A percentile compares a stretch with the other conserved stretches of the same genome.
Evolutionary conservation across 2,797 vertebrate genomes (phyloP).

Genomic region (Coregonus suidteri): DNA sequence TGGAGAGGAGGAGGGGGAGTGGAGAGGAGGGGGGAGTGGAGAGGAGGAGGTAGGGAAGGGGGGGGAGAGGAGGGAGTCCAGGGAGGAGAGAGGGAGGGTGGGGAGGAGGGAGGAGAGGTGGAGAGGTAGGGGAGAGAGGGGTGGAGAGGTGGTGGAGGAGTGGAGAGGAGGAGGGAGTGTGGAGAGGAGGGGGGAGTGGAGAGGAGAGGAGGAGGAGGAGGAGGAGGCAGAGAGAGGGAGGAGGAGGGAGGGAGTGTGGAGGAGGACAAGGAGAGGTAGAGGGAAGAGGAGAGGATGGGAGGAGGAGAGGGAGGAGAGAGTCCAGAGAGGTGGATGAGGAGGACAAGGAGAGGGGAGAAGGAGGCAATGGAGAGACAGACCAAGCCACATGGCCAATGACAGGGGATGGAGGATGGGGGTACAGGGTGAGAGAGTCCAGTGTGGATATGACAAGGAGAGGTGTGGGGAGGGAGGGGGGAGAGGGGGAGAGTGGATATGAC

Average conservation of each 20-base stretch:
- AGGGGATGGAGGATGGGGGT: conserved; percentile 85
- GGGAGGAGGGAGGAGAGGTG: too few relatives aligned
- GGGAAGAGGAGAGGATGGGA: background rate
- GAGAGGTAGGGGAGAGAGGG: too few relatives aligned
- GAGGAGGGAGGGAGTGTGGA: too few relatives aligned
- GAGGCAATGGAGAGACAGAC: conserved; percentile 83
- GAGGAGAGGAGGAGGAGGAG: background rate
- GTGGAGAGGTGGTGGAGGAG: background rate
- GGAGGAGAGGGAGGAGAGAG: background rate
- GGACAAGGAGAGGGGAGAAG: background rate
- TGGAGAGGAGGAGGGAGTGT: too few relatives aligned
- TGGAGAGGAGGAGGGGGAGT: too few relatives aligned
- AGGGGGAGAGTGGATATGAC: too few relatives aligned
- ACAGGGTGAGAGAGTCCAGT: conserved; percentile 30
- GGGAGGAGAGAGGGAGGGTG: too few relatives aligned
- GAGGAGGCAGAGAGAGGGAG: too few relatives aligned
- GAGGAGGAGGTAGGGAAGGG: background rate
- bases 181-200: too few relatives aligned
- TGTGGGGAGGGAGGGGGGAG: background rate
- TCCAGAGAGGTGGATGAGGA: background rate
- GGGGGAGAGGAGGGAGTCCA: too few relatives aligned
- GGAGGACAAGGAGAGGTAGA: too few relatives aligned
- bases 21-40: background rate
- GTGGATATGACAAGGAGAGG: conserved; percentile 7
- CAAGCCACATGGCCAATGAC: conserved; percentile 80